Evolutionary conservation across 92 coral and sea anemone genomes (phyloP), one percentile per base, ranked within the genome.

Genomic region (Pocillopora grandis): DNA sequence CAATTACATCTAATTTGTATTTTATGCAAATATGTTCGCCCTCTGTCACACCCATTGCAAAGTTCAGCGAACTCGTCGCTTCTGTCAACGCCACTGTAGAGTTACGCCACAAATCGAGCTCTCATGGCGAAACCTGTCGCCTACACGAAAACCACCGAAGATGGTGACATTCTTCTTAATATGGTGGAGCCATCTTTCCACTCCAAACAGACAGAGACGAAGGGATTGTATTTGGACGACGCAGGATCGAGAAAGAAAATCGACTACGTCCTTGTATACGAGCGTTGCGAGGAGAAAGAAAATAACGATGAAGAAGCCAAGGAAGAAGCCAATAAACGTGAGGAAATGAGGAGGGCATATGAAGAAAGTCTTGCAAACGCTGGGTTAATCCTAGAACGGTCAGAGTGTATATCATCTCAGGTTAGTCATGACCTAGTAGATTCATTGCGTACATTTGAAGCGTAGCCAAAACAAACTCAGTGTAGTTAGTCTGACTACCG

Each of bases 261-360:
- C 42, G 90, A 90, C 84, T 90, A 87, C 36, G 86, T 83, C 20
- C 88, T 87, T 31, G 88, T 87, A 9, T 87, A 82, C 48, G 90
- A 87, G 67, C 21, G 69, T 7, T 64, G 79, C 19, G 71, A 76
- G 56, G 90, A 87, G 79, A 66, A 87, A 65, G 90, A 87, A 75
- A 76, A 73, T 31, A 62, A 90, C 23, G 90, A 87, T 36, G 88
- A 73, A 1, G 77, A 83, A 17, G 49, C 21, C 49, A 86, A 82
- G 57, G 61, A 61, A 20, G 61, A 57, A 35, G 88, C 86, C 19
- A 80, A 61, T 35, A 84, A 78, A 31, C 86, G 6, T 27, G 88
- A 82, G 66, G 81, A 61, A 23, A 87, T 81, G 76, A 57, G 93
- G 55, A 62, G 42, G 4, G 71, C 85, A 37, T 90, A 77, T 62